phyloP scores from a whole-genome alignment of 1,140 invertebrate genomes.

The Drosophila repleta region DNA sequence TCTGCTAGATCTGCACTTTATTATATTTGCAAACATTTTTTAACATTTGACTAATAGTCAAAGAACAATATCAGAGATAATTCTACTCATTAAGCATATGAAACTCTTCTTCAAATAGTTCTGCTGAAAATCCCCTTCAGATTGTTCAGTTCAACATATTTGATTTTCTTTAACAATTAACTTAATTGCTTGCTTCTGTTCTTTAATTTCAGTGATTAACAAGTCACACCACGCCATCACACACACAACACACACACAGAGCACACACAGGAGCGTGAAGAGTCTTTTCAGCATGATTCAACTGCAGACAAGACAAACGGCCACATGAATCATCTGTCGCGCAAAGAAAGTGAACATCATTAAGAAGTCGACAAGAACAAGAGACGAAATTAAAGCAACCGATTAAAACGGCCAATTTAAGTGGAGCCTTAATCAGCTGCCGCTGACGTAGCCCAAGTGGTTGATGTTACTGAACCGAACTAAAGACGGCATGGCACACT shows the following conservation, averaged over 20 bases:
- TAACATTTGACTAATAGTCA: no score
- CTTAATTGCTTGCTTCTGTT: slow-evolving; percentile 57
- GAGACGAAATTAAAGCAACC: slow-evolving; percentile 43
- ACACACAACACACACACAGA: slow-evolving; percentile 15
- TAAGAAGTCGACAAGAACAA: slow-evolving; percentile 49
- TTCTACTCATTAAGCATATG: no score
- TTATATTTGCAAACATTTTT: no score
- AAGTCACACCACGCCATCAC: slow-evolving; percentile 6
- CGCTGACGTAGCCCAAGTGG: slow-evolving; percentile 5
- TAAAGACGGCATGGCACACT: slow-evolving; percentile 73
- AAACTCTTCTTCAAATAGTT: no score
- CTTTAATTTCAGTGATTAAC: slow-evolving; percentile 74
- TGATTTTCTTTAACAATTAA: slow-evolving; percentile 3
- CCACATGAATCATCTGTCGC: slow-evolving; percentile 64
- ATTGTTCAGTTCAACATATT: background rate
- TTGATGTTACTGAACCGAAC: slow-evolving; percentile 31
- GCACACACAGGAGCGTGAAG: background rate
- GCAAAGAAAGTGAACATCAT: slow-evolving; percentile 61
- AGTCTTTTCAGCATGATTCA: slow-evolving; percentile 52
- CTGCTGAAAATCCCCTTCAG: no score
- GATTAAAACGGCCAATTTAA: slow-evolving; percentile 42
- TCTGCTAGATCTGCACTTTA: no score
- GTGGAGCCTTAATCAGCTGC: slow-evolving; percentile 12
- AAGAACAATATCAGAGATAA: no score
- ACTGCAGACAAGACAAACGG: slow-evolving; percentile 48